These are phyloP conservation scores for Drosophila sucinea DNA, from an alignment of 1,140 invertebrate species.

Conservation along the genomic window DNA sequence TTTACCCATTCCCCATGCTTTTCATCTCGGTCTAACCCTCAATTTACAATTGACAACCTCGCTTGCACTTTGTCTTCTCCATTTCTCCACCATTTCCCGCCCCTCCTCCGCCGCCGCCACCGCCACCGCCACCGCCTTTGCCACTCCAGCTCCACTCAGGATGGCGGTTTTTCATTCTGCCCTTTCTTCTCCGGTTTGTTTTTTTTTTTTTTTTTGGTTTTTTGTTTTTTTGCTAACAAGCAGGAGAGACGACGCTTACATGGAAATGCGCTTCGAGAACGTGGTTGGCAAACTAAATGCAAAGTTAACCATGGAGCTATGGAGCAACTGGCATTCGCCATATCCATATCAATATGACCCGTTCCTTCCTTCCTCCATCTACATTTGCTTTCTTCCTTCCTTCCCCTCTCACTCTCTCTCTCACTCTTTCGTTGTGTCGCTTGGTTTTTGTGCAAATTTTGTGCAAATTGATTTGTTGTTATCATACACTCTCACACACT, in stretches of 20 bases:
- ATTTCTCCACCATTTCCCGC: slow-evolving; percentile 15
- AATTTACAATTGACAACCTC: slow-evolving; percentile 61
- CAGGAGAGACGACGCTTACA: slow-evolving; percentile 65
- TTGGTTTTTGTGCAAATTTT: slow-evolving; percentile 70
- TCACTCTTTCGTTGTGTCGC: neutral
- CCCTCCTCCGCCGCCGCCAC: neutral
- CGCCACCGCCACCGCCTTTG: neutral
- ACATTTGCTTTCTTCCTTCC: slow-evolving; percentile 15
- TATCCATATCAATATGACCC: slow-evolving; percentile 66
- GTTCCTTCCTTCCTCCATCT: slow-evolving; percentile 25
- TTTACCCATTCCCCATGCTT: slow-evolving; percentile 25
- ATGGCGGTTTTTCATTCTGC: slow-evolving; percentile 24
- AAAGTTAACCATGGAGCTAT: slow-evolving; percentile 59
- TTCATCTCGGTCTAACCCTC: slow-evolving; percentile 33
- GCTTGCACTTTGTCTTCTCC: slow-evolving; percentile 49
- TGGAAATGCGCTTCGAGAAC: slow-evolving; percentile 74
- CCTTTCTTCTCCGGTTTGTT: slow-evolving; percentile 39
- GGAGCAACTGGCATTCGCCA: slow-evolving; percentile 51
- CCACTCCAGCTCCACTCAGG: neutral
- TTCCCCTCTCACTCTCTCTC: neutral
- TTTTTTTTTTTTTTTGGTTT: slow-evolving; percentile 34
- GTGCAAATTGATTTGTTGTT: slow-evolving; percentile 82
- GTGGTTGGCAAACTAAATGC: slow-evolving; percentile 78
- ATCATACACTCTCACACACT: slow-evolving; percentile 48
- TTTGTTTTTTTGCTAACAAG: slow-evolving; percentile 65